Evolutionary conservation across 2,888 invertebrate genomes (phyloP).

Genomic region (Selenia dentaria): DNA sequence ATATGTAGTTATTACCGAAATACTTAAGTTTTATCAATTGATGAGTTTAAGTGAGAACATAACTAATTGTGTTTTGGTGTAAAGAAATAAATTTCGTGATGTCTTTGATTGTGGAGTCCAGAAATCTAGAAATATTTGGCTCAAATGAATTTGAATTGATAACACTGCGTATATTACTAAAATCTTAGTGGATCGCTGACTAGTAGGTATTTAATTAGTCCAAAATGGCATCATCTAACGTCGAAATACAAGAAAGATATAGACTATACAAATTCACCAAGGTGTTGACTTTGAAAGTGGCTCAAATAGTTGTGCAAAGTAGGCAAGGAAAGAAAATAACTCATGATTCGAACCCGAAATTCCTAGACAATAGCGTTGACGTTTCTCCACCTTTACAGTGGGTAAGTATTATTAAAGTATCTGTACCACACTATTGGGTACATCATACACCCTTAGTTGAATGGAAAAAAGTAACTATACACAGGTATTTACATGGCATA

Average conservation of each 20-base stretch:
- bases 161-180: slow-evolving; percentile 41
- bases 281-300: slow-evolving; percentile 93
- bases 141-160: no score
- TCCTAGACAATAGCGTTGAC: slow-evolving; percentile 50
- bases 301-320: slow-evolving; percentile 96
- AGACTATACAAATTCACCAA: slow-evolving; percentile 96
- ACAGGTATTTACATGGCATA: no score
- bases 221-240: slow-evolving; percentile 59
- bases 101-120: no score
- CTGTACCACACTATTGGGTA: no score
- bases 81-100: no score
- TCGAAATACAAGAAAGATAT: slow-evolving; percentile 85
- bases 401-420: slow-evolving; percentile 54
- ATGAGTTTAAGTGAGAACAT: no score
- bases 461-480: no score
- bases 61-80: no score
- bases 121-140: no score
- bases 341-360: slow-evolving; percentile 55
- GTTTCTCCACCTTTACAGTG: slow-evolving; percentile 62
- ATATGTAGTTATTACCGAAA: no score
- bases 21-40: no score
- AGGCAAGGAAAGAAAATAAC: slow-evolving; percentile 93
- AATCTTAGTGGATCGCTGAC: slow-evolving; percentile 24
- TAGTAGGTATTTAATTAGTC: slow-evolving; percentile 18
- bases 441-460: no score